Base-by-base conservation (phyloP, 2,888 invertebrate genomes). In the Apamea epomidion region DNA sequence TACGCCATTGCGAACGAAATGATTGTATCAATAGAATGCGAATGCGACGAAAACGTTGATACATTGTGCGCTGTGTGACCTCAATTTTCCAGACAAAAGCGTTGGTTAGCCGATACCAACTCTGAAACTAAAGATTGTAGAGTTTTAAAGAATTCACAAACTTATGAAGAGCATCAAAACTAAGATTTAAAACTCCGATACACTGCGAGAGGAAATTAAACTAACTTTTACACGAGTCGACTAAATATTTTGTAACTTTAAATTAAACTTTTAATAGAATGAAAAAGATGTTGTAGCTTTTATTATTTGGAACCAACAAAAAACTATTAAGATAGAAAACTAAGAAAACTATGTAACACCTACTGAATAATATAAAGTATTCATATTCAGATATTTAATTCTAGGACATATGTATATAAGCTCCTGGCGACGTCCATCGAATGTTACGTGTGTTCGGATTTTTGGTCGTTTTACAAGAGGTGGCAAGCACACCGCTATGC, bases 1-100 rank as follows among this genome's bases (percentile, higher is more conserved):
- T 94, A 94, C 93, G 92, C 93, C 91, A 93, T 95, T 95, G 94
- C 94, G 91, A 91, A 89, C 90, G 88, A 91, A 92, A 93, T 94
- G 93, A 94, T 94, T 94, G 94, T 94, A 92, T 93, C 94, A 92
- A 94, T 93, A 94, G 93, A 94, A 95, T 93, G 89, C 90, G 88
- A 90, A 85, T 82, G 83, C 85, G 87, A 89, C 87, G 84, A 90
- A 90, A 91, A 90, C 89, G 91, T 91, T 90, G 90, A 90, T 88
- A 91, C 89, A 86, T 82, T 89, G 88, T 84, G 81, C 87, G 86
- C 84, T 82, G 71, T 78, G 72, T 84, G 83, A 85, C 84, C 83
- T 84, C 80, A 78, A 80, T 86, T 88, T 83, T 82, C 74, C 81
- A 76, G 80, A 89, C 77, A 83, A 87, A 80, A 80, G 74, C 68